Percentiles rank a stretch among this genome's conserved stretches.
phyloP scores from a whole-genome alignment of 2,797 vertebrate species.

The Tauraco hartlaubi region DNA sequence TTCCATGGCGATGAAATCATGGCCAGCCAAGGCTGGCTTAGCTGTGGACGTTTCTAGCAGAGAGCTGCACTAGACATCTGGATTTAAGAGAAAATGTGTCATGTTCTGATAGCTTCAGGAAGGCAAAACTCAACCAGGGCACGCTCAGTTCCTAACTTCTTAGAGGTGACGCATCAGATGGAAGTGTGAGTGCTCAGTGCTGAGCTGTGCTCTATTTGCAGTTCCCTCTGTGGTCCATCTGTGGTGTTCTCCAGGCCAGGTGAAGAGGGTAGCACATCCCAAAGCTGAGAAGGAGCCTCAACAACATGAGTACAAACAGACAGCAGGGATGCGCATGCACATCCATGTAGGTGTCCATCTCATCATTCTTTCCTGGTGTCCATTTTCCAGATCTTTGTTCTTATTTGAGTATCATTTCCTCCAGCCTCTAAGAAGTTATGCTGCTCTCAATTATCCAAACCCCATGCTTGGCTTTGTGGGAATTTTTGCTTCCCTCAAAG shows the following conservation, averaged over 20 bases:
- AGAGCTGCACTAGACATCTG: not conserved
- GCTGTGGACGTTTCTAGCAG: not conserved
- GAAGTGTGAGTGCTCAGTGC: accelerated
- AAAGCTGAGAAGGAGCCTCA: not conserved
- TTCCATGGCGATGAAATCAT: accelerated
- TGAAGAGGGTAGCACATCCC: not conserved
- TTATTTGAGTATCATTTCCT: not conserved
- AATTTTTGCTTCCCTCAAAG: not conserved
- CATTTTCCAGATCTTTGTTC: not conserved
- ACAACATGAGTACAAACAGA: not conserved
- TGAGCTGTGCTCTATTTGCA: not conserved
- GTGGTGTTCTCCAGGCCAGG: not conserved
- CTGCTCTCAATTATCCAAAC: not conserved
- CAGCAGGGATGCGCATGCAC: accelerated
- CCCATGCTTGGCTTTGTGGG: not conserved
- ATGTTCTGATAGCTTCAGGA: not conserved
- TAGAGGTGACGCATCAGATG: not conserved
- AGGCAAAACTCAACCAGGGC: not conserved
- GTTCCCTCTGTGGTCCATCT: not conserved
- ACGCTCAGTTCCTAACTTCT: not conserved
- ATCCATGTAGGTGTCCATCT: not conserved
- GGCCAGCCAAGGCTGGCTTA: not conserved
- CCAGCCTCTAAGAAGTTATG: not conserved
- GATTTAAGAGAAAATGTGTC: not conserved
- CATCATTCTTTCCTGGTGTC: not conserved